Percentiles rank a stretch among this genome's conserved stretches.
These are phyloP conservation scores for Morpho helenor DNA, from an alignment of 2,888 invertebrate genomes.

Conservation along the genomic window DNA sequence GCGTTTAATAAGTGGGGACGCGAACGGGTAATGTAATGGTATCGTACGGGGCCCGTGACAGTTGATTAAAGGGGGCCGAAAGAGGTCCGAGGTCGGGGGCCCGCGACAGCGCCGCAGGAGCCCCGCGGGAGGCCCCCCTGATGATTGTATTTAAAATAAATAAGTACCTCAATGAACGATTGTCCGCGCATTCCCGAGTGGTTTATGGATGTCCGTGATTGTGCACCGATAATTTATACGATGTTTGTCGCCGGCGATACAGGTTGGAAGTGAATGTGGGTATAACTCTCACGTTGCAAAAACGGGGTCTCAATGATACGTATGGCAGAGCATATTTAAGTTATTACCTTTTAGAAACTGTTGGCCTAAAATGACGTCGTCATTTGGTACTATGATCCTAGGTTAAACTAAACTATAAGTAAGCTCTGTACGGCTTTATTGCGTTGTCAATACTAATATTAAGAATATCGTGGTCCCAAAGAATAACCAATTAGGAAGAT, in stretches of 20 bases:
- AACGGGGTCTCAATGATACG: no score
- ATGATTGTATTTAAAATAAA: constrained; percentile 80
- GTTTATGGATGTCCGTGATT: constrained; percentile 53
- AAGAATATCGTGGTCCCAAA: no score
- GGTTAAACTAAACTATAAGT: no score
- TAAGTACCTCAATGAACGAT: constrained; percentile 79
- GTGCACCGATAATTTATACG: constrained; percentile 53
- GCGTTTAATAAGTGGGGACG: constrained; percentile 20
- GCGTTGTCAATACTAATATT: no score
- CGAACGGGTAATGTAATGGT: constrained; percentile 44
- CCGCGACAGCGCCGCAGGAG: constrained; percentile 73
- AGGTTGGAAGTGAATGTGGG: constrained; percentile 15
- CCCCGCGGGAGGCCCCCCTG: constrained; percentile 70
- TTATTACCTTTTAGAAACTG: no score
- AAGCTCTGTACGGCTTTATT: no score
- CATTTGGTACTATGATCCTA: no score
- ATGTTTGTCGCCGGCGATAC: constrained; percentile 27
- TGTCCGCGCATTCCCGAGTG: constrained; percentile 65
- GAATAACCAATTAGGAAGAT: no score
- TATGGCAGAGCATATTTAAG: no score
- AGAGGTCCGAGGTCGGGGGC: constrained; percentile 70
- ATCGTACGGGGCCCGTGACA: constrained; percentile 67
- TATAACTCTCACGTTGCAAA: constrained; percentile 8
- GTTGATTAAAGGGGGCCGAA: constrained; percentile 79
- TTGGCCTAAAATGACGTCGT: no score